phyloP scores from a whole-genome alignment of 2,888 invertebrate genomes.

The Tetheella fluctuosa region DNA sequence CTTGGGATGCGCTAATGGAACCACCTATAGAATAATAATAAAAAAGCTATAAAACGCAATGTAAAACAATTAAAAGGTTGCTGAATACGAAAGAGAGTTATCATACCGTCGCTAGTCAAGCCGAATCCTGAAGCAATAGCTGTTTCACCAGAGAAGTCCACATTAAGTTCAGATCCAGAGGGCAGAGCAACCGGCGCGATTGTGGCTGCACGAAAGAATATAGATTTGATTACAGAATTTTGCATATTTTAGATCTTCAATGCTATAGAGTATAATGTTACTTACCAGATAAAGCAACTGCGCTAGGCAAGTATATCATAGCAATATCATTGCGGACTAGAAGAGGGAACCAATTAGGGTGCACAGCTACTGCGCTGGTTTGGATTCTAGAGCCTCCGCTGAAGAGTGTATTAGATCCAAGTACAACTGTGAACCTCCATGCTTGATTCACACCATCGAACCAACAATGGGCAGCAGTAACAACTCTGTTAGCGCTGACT shows the following conservation, averaged over 20 bases:
- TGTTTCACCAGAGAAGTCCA: conserved; percentile 37
- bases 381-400: conserved; percentile 50
- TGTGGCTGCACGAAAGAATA: conserved; percentile 35
- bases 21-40: conserved; percentile 27
- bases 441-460: conserved; percentile 58
- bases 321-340: conserved; percentile 56
- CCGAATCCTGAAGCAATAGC: conserved; percentile 58
- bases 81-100: background rate
- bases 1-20: conserved; percentile 34
- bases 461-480: conserved; percentile 72
- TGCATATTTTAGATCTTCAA: background rate
- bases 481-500: conserved; percentile 39
- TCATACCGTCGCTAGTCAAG: conserved; percentile 46
- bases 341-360: conserved; percentile 51
- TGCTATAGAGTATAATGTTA: conserved; percentile 12
- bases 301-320: conserved; percentile 45
- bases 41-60: background rate
- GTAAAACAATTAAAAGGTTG: background rate
- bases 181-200: conserved; percentile 50
- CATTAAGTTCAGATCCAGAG: conserved; percentile 30
- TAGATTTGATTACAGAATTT: background rate
- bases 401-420: conserved; percentile 53
- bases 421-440: conserved; percentile 52
- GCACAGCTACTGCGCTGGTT: conserved; percentile 43
- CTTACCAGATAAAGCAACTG: conserved; percentile 46